phyloP scores from a whole-genome alignment of 2,888 invertebrate species.

The Nasonia oneida region DNA sequence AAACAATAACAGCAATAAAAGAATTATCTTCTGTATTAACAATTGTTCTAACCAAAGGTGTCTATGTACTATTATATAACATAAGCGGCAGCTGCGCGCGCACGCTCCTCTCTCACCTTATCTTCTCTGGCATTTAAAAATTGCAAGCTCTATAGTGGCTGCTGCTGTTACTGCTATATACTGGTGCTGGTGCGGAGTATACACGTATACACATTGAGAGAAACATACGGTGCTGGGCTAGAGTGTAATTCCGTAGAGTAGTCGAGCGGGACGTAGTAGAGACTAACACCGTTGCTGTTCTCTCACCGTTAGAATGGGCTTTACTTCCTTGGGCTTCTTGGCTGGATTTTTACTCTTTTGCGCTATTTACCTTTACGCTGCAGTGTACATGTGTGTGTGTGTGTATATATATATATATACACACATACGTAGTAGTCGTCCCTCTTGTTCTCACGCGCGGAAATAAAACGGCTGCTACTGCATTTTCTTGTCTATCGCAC shows the following conservation, averaged over 20 bases:
- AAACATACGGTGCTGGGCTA: slow-evolving; percentile 41
- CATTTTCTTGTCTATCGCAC: slow-evolving; percentile 14
- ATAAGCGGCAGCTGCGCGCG: slow-evolving; percentile 22
- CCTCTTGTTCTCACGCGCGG: slow-evolving; percentile 7
- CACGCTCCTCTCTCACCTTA: neutral
- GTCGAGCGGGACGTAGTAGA: slow-evolving; percentile 54
- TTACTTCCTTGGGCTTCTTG: slow-evolving; percentile 43
- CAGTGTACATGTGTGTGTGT: too few species aligned
- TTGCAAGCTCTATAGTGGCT: slow-evolving; percentile 32
- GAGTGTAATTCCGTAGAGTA: slow-evolving; percentile 64
- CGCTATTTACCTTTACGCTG: slow-evolving; percentile 54
- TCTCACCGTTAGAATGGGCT: slow-evolving; percentile 33
- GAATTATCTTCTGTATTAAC: neutral
- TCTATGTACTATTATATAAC: slow-evolving; percentile 3
- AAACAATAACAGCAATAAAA: slow-evolving; percentile 16
- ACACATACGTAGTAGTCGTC: neutral
- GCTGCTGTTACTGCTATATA: neutral
- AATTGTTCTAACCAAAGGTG: slow-evolving; percentile 43
- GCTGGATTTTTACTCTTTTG: slow-evolving; percentile 42
- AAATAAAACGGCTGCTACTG: slow-evolving; percentile 37
- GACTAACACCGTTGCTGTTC: slow-evolving; percentile 59
- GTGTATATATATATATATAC: too few species aligned
- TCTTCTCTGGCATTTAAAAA: slow-evolving; percentile 40
- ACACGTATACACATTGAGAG: neutral
- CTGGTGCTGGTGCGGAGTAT: slow-evolving; percentile 12